Base-by-base conservation (phyloP, 2,113 vertebrate species). In the Tichodroma muraria region DNA sequence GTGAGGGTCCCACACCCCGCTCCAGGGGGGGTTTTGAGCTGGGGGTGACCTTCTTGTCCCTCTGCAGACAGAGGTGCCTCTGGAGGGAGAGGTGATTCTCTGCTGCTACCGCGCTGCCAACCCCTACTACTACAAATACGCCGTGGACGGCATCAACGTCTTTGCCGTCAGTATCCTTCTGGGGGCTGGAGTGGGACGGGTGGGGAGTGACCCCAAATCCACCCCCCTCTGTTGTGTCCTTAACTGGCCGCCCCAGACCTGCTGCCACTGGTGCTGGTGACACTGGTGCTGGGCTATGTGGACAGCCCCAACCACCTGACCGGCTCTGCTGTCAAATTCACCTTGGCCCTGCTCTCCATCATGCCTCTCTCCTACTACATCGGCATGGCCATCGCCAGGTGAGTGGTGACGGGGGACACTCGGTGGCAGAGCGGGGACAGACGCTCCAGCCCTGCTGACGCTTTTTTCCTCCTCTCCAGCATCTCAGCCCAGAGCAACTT, bases 341-440 rank as follows among this genome's bases (percentile, higher is more conserved):
- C 96, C 4, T 57, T 97, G 38, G 98, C 98, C 25, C 89, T 99
- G 88, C 89, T 95, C 52, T 98, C 98, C 81, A 98, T 99, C 87
- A 98, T 99, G 80, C 99, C 98, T 2, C 97, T 99, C 8, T 99
- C 99, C 50, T 99, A 99, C 94, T 99, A 98, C 89, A 99, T 99
- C 2, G 99, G 99, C 56, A 99, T 99, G 98, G 98, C 98, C 23
- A 99, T 99, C 8, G 98, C 98, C 92, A 99, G 99, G 98, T 98
- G 96, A 93, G 94, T 0, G 1, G 8, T 1, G 38, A 2, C 0
- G 0, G 24, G 59, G 15, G 37, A 65, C 9, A 0, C 15, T 13
- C 1, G 52, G 37, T 12, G 91, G 7, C 38, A 3, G 4, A 1
- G 27, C 1, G 49, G 49, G 65, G 56, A 25, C 45, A 0, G 56